These are phyloP conservation scores for Pterocles gutturalis DNA, from an alignment of 2,113 vertebrate species.

Conservation along the genomic window DNA sequence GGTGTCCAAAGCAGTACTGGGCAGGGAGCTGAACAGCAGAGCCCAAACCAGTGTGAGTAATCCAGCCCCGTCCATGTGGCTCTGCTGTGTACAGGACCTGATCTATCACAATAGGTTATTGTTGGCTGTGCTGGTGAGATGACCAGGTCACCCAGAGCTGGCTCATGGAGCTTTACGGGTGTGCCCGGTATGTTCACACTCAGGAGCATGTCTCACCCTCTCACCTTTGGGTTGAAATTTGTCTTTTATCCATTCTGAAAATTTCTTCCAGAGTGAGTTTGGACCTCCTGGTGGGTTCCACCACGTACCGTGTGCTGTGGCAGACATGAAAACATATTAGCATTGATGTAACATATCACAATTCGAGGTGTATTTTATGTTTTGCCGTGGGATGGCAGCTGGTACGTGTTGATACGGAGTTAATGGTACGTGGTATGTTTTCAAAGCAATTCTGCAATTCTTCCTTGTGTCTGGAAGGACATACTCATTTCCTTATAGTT, in stretches of 20 bases:
- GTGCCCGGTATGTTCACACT: fast-evolving
- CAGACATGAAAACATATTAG: neutral
- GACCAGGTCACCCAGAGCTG: neutral
- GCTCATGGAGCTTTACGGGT: fast-evolving
- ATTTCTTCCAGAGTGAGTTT: neutral
- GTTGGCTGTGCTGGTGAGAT: neutral
- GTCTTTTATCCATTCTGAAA: neutral
- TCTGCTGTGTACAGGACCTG: neutral
- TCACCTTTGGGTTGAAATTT: neutral
- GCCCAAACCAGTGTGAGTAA: neutral
- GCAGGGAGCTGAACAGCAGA: neutral
- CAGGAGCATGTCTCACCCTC: neutral
- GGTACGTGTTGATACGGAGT: too few relatives aligned
- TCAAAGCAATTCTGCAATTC: neutral
- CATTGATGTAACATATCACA: neutral
- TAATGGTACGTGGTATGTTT: neutral
- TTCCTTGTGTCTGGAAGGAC: neutral
- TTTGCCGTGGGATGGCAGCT: neutral
- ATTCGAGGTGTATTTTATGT: neutral
- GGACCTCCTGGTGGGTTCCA: fast-evolving
- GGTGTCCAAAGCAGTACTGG: fast-evolving
- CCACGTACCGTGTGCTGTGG: neutral
- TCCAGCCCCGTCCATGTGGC: neutral
- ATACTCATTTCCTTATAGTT: neutral
- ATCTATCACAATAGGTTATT: fast-evolving